A percentile compares a stretch with the other conserved stretches of the same genome.
These are phyloP conservation scores for Drosophila flavopinicola DNA, from an alignment of 2,888 invertebrate genomes.

Conservation along the genomic window DNA sequence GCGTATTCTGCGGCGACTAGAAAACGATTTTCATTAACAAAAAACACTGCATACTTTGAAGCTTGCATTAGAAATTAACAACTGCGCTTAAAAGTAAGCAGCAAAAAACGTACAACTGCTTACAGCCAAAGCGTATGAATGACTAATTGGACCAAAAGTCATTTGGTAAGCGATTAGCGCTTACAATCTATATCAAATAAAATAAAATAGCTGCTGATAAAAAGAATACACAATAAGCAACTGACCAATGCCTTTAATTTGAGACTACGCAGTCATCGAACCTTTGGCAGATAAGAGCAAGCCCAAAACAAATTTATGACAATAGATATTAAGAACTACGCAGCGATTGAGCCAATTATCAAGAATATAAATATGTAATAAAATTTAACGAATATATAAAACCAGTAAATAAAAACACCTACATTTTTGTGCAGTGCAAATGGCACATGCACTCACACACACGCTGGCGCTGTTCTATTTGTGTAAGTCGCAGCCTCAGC, in stretches of 20 bases:
- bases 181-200: slow-evolving; percentile 16
- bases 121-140: neutral
- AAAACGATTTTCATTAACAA: neutral
- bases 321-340: neutral
- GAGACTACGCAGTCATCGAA: slow-evolving; percentile 15
- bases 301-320: neutral
- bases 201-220: slow-evolving; percentile 1
- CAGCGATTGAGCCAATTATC: neutral
- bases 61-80: neutral
- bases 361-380: neutral
- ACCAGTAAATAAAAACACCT: neutral
- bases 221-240: slow-evolving; percentile 13
- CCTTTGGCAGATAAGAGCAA: neutral
- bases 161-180: neutral
- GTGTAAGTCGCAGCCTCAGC: slow-evolving; percentile 24
- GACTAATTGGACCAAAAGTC: slow-evolving; percentile 25
- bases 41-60: slow-evolving; percentile 32
- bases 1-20: no score
- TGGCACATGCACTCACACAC: slow-evolving; percentile 1
- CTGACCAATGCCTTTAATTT: slow-evolving; percentile 16
- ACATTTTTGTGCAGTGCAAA: slow-evolving; percentile 29
- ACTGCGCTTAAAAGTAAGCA: slow-evolving; percentile 24
- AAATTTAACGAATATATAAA: neutral
- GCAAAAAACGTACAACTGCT: neutral
- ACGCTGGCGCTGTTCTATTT: slow-evolving; percentile 20